Conservation (phyloP, 2,888 invertebrate species). For the Acleris sparsana region DNA sequence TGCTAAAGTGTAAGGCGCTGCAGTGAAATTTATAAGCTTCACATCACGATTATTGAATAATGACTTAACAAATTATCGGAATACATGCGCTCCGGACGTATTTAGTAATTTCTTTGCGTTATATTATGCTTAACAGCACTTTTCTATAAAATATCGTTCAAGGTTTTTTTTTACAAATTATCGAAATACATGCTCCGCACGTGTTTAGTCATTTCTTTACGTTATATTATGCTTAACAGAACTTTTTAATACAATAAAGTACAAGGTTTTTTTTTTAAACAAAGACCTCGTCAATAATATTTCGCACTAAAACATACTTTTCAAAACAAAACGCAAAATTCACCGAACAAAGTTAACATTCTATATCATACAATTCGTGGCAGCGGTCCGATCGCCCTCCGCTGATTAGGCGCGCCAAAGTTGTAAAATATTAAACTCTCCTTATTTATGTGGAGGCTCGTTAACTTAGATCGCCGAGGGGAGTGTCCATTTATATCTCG, state of each 20-base stretch:
- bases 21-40: constrained; percentile 78
- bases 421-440: constrained; percentile 71
- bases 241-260: too few species aligned
- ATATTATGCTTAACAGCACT: too few species aligned
- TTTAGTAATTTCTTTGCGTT: not conserved
- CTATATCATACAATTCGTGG: constrained; percentile 8
- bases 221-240: too few species aligned
- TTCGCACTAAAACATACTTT: not conserved
- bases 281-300: not conserved
- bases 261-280: too few species aligned
- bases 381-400: constrained; percentile 11
- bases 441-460: constrained; percentile 81
- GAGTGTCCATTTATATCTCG: constrained; percentile 78
- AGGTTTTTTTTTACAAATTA: constrained; percentile 55
- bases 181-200: constrained; percentile 55
- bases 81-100: constrained; percentile 50
- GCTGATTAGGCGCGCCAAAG: constrained; percentile 54
- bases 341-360: not conserved
- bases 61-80: constrained; percentile 71
- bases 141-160: too few species aligned
- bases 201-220: not conserved
- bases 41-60: constrained; percentile 81
- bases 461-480: constrained; percentile 80
- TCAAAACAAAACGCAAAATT: not conserved
- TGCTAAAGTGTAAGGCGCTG: constrained; percentile 82